Conservation (phyloP, 2,888 invertebrate genomes). For the Holacanthella duospinosa region DNA sequence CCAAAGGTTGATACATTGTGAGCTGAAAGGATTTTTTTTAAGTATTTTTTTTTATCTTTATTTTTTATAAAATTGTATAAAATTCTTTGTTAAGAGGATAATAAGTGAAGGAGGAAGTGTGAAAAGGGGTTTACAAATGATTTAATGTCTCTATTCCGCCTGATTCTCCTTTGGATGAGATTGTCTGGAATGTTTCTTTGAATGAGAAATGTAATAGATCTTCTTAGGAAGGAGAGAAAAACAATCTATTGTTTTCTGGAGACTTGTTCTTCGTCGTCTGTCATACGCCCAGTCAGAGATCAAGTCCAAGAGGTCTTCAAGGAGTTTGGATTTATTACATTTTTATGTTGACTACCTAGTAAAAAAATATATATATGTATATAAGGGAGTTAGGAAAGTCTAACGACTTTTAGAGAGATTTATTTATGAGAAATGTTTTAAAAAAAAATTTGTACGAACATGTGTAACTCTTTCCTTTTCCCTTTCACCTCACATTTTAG, state of each 20-base stretch:
- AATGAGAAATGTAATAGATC: neutral
- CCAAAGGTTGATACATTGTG: no score
- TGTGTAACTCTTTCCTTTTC: conserved; percentile 2
- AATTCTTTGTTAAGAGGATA: neutral
- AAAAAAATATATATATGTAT: no score
- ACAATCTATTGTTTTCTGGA: neutral
- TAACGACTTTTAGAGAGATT: neutral
- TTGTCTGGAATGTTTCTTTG: neutral
- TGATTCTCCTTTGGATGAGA: neutral
- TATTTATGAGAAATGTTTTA: neutral
- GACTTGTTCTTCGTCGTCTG: neutral
- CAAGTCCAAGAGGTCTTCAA: neutral
- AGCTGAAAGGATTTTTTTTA: no score
- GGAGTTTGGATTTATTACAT: neutral
- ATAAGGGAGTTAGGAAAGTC: neutral
- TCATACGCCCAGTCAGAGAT: neutral
- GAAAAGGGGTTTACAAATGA: neutral
- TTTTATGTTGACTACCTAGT: neutral
- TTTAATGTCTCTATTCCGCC: neutral
- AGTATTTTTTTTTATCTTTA: neutral
- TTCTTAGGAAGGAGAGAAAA: neutral
- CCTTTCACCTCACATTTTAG: neutral
- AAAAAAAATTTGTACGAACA: neutral
- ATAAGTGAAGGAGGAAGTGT: neutral
- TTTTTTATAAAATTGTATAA: neutral